A percentile compares a stretch with the other conserved stretches of the same genome.
phyloP scores from a whole-genome alignment of 2,113 vertebrate genomes.

The Chelonoidis abingdonii region DNA sequence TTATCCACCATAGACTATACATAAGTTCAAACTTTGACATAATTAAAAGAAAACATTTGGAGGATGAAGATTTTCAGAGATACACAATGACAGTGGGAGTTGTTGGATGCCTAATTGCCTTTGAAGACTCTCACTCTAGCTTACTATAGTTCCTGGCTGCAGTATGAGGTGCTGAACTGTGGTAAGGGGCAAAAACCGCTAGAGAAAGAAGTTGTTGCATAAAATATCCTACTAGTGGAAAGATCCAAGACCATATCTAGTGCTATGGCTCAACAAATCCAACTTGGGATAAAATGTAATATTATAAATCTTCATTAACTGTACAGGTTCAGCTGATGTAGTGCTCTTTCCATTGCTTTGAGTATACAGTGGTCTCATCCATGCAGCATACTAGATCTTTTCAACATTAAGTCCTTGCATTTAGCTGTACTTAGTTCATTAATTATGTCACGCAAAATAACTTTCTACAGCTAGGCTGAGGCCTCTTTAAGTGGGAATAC shows the following conservation, averaged over 20 bases:
- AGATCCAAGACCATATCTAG: not conserved
- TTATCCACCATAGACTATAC: slow-evolving; percentile 41
- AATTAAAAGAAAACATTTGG: not conserved
- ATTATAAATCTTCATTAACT: not conserved
- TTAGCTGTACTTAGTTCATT: not conserved
- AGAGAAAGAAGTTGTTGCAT: not conserved
- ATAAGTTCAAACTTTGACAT: not conserved
- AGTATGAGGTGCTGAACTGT: not conserved
- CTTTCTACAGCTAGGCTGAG: not conserved
- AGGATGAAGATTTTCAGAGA: slow-evolving; percentile 14
- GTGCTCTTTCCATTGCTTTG: not conserved
- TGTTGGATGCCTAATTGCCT: not conserved
- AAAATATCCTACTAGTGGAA: not conserved
- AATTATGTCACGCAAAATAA: not conserved
- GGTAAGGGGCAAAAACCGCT: not conserved
- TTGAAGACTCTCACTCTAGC: not conserved
- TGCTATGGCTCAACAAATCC: not conserved
- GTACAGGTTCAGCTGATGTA: not conserved
- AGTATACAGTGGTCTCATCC: not conserved
- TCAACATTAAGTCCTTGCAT: not conserved
- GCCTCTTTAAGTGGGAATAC: not conserved
- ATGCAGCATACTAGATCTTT: not conserved
- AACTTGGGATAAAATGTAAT: not conserved
- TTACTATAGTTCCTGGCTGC: not conserved
- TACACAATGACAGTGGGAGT: not conserved